Base-by-base conservation (phyloP, 2,113 vertebrate genomes). In the Clinocottus analis region DNA sequence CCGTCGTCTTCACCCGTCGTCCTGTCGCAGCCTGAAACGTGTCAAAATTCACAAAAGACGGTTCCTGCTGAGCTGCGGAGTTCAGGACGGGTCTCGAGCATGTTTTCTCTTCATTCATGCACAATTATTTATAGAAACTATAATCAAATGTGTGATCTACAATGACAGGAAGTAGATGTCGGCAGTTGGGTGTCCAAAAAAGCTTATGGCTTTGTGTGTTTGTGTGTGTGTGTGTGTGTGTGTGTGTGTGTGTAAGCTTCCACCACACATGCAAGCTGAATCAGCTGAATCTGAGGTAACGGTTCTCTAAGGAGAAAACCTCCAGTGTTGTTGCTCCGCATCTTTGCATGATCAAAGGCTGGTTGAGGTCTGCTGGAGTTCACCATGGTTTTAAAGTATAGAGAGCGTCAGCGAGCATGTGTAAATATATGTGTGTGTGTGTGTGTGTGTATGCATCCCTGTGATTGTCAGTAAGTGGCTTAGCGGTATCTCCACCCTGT, bases 381-480 rank as follows among this genome's bases (percentile, higher is more conserved):
- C 75, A 84, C 37, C n/a, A 56, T 51, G 74, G 31, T 59, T 58
- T 62, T 23, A 64, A 55, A 78, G 55, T 29, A 31, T 49, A 61
- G 29, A 67, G 23, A 19, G 33, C n/a, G n/a, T n/a, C n/a, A n/a
- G n/a, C 16, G 39, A 19, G 77, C 33, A 35, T 13, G 35, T 25
- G 14, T n/a, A 35, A 19, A 6, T 55, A 13, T 25, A 49, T 43
- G 47, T 27, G 33, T 35, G 47, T 25, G 9, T 53, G n/a, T 41
- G 82, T 39, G 61, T 56, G 43, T 41, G 75, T 21, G 25, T 10
- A 70, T 65, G 73, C 71, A 58, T 73, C 74, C 72, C 81, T 85
- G 82, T 85, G 85, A 86, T 85, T 87, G 83, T 59, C 64, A 58
- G 79, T 82, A 84, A 85, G 81, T 85, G 79, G 70, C 74, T 88